These are phyloP conservation scores for Pseudobourletiella spinata DNA, from an alignment of 1,140 invertebrate genomes.

Conservation along the genomic window DNA sequence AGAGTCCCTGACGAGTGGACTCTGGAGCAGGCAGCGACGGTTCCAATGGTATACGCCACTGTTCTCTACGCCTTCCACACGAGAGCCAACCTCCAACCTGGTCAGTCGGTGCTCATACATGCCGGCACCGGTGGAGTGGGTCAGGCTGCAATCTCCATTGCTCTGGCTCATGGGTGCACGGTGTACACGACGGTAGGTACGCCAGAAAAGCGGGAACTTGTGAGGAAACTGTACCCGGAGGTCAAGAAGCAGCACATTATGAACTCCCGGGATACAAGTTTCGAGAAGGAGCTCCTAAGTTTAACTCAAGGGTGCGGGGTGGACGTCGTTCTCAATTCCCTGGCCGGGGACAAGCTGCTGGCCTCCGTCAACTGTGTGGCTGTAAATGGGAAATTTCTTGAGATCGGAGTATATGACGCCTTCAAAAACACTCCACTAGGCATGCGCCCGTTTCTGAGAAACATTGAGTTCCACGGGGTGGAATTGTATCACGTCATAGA, in stretches of 20 bases:
- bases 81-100: constrained; percentile 68
- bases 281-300: constrained; percentile 56
- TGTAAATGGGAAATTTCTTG: too few relatives aligned
- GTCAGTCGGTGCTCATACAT: constrained; percentile 83
- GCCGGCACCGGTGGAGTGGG: constrained; percentile 83
- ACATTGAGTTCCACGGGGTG: too few relatives aligned
- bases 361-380: constrained; percentile 58
- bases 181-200: constrained; percentile 63
- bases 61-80: constrained; percentile 83
- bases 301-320: constrained; percentile 57
- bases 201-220: constrained; percentile 57
- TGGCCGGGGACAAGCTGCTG: constrained; percentile 67
- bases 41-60: constrained; percentile 93
- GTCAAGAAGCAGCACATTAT: constrained; percentile 58
- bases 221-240: constrained; percentile 54
- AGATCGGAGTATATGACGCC: too few relatives aligned
- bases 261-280: constrained; percentile 58
- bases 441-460: constrained; percentile 96
- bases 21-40: constrained; percentile 82
- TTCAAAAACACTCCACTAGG: constrained; percentile 88
- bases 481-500: constrained; percentile 64
- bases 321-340: too few relatives aligned
- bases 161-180: too few relatives aligned
- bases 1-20: constrained; percentile 79
- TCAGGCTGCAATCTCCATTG: constrained; percentile 65